Evolutionary conservation across 2,113 vertebrate species (phyloP).

Genomic region (Hassar affinis): DNA sequence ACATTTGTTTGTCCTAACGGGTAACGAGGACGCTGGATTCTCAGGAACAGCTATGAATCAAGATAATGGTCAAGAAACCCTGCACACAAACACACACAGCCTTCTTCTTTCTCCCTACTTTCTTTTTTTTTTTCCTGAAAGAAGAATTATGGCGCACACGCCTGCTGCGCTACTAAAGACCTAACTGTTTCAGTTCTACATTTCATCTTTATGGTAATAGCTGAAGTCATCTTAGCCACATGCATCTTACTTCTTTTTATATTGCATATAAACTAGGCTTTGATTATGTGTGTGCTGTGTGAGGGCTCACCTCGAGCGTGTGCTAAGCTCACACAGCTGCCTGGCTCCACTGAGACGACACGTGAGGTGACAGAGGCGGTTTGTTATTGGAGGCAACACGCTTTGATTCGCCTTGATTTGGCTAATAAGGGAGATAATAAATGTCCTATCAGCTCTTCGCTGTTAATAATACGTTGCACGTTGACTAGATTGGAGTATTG

Average conservation of each 20-base stretch:
- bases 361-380: slow-evolving; percentile 17
- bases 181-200: background rate
- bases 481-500: background rate
- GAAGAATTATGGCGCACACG: background rate
- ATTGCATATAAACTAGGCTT: slow-evolving; percentile 29
- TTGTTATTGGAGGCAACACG: slow-evolving; percentile 36
- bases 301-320: slow-evolving; percentile 37
- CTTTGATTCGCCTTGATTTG: slow-evolving; percentile 9
- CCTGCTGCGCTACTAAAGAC: background rate
- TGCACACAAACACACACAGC: background rate
- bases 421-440: slow-evolving; percentile 17
- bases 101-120: background rate
- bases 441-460: background rate
- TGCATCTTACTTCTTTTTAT: background rate
- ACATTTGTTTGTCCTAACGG: background rate
- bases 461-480: background rate
- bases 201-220: slow-evolving; percentile 32
- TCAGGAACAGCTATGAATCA: slow-evolving; percentile 33
- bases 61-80: slow-evolving; percentile 20
- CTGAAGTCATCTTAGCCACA: slow-evolving; percentile 5
- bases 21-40: slow-evolving; percentile 13
- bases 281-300: slow-evolving; percentile 22
- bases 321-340: slow-evolving; percentile 46
- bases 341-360: slow-evolving; percentile 39
- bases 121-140: background rate